Percentiles rank a stretch among this genome's conserved stretches.
Evolutionary conservation across 2,797 vertebrate genomes (phyloP).

Genomic region (Ciconia nigra): DNA sequence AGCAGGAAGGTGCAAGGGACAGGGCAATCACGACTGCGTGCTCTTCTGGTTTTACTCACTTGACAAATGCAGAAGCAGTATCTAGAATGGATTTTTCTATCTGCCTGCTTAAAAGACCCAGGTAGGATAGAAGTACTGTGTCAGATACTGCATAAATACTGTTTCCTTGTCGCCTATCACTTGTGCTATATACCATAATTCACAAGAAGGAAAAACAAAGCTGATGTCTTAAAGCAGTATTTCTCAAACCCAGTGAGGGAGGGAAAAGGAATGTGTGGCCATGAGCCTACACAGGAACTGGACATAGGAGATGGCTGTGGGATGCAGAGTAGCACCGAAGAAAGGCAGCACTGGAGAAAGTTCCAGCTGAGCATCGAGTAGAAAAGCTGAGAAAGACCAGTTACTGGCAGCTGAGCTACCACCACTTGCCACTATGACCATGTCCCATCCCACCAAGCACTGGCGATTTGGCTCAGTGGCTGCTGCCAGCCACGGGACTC

Average conservation of each 20-base stretch:
- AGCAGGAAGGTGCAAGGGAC: background rate
- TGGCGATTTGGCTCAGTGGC: background rate
- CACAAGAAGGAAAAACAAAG: background rate
- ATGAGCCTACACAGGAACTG: fast-evolving
- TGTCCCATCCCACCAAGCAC: fast-evolving
- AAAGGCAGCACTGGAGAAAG: background rate
- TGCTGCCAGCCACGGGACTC: background rate
- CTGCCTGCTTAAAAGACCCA: background rate
- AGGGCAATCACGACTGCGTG: background rate
- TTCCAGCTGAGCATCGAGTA: background rate
- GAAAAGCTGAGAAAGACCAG: background rate
- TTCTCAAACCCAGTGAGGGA: background rate
- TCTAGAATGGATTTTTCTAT: background rate
- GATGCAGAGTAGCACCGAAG: background rate
- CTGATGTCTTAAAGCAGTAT: background rate
- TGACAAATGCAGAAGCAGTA: background rate
- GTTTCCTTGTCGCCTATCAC: background rate
- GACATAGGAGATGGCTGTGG: background rate
- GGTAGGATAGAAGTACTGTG: background rate
- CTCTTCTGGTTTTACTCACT: background rate
- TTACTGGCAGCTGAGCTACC: background rate
- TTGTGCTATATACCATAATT: background rate
- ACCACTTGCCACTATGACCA: background rate
- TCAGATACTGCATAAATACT: background rate
- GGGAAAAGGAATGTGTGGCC: background rate